Evolutionary conservation across 2,888 invertebrate species (phyloP).

Genomic region (Taenaris catops): DNA sequence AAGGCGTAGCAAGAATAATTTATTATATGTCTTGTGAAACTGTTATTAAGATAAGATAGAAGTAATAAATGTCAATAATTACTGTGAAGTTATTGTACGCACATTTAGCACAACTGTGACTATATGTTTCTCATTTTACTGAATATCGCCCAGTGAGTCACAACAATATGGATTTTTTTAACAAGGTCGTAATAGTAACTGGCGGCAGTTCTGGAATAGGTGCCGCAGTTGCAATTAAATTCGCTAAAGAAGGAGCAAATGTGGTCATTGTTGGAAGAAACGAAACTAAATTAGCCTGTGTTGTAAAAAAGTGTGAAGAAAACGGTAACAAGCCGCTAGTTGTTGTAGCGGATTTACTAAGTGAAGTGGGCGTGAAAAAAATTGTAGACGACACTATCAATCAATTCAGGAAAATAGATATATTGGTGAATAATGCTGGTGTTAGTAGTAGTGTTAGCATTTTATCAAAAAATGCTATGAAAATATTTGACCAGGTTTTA

Average conservation of each 20-base stretch:
- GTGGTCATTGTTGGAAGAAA: conserved; percentile 83
- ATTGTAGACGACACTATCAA: conserved; percentile 81
- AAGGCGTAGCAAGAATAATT: too few relatives aligned
- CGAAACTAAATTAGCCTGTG: conserved; percentile 78
- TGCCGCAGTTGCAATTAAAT: conserved; percentile 81
- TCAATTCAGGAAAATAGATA: conserved; percentile 34
- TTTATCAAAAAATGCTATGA: conserved; percentile 29
- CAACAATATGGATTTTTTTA: conserved; percentile 29
- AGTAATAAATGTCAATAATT: too few relatives aligned
- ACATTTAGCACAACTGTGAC: too few relatives aligned
- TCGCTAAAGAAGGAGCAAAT: conserved; percentile 80
- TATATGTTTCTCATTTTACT: too few relatives aligned
- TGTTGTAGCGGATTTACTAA: conserved; percentile 20
- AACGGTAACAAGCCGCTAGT: conserved; percentile 21
- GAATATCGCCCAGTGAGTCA: too few relatives aligned
- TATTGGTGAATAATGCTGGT: conserved; percentile 39
- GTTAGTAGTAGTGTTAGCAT: conserved; percentile 24
- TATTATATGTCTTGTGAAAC: too few relatives aligned
- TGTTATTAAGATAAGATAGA: too few relatives aligned
- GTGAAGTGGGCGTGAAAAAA: conserved; percentile 22
- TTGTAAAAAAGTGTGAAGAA: conserved; percentile 43
- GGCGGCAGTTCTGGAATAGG: conserved; percentile 87
- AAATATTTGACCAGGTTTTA: conserved; percentile 31
- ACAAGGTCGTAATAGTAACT: conserved; percentile 77
- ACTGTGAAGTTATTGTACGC: too few relatives aligned